Conservation (phyloP, 2,113 vertebrate species). For the Anser cygnoides region DNA sequence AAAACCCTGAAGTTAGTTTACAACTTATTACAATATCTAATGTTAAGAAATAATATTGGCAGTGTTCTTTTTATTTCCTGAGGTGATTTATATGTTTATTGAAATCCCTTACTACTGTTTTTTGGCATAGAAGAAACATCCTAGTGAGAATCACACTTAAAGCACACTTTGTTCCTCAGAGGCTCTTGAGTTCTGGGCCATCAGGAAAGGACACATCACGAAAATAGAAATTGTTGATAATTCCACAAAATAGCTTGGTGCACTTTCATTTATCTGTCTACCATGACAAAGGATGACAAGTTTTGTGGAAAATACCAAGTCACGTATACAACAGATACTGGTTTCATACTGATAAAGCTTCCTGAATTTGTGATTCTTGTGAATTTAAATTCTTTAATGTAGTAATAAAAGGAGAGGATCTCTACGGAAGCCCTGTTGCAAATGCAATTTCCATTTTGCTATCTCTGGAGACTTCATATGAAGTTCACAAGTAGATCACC, state of each 20-base stretch:
- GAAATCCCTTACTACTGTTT: background rate
- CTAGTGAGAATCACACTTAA: background rate
- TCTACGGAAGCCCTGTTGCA: background rate
- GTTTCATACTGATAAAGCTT: background rate
- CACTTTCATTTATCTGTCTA: background rate
- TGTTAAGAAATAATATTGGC: background rate
- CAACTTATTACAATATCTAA: background rate
- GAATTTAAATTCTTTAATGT: background rate
- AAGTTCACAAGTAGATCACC: background rate
- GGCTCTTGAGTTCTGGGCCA: background rate
- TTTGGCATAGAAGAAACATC: background rate
- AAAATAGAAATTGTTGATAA: background rate
- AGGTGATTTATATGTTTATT: background rate
- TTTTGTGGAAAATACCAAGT: background rate
- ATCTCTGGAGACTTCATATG: background rate
- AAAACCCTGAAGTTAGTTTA: background rate
- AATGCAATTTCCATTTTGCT: background rate
- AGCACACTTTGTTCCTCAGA: background rate
- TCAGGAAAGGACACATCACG: background rate
- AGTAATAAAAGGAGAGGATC: background rate
- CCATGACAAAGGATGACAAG: background rate
- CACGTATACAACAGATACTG: fast-evolving
- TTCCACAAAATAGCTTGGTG: background rate
- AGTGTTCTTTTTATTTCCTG: background rate
- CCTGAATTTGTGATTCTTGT: background rate